Percentiles rank a stretch among this genome's conserved stretches.
Conservation (phyloP, 2,888 invertebrate species). For the Pseudococcus longispinus region DNA sequence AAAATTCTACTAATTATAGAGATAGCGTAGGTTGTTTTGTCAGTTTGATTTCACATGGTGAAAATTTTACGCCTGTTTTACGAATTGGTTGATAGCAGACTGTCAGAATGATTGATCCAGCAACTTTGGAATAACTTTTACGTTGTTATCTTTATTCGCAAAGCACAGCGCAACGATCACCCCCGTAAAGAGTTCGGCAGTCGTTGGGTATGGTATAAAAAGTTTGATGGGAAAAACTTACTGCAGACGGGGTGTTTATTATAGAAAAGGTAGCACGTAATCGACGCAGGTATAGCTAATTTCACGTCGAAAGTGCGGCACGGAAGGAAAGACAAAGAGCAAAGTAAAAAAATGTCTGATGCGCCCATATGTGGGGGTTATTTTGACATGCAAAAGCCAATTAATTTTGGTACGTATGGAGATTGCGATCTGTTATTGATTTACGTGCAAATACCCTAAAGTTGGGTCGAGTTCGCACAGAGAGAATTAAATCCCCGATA, state of each 20-base stretch:
- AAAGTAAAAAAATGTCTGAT: neutral
- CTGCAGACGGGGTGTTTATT: neutral
- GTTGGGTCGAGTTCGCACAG: neutral
- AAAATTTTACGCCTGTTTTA: slow-evolving; percentile 17
- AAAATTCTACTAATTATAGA: neutral
- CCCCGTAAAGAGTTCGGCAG: neutral
- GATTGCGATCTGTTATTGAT: slow-evolving; percentile 18
- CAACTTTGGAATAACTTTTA: neutral
- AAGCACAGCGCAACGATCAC: neutral
- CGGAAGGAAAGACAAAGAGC: neutral
- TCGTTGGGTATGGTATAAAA: neutral
- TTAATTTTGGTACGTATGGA: neutral
- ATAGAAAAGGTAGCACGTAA: neutral
- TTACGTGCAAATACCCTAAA: neutral
- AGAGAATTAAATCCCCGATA: neutral
- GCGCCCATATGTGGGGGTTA: neutral
- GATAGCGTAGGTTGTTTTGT: neutral
- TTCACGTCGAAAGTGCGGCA: neutral
- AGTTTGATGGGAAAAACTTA: neutral
- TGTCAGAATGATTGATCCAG: slow-evolving; percentile 15
- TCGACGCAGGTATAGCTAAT: neutral
- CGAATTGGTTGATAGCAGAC: neutral
- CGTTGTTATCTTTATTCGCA: neutral
- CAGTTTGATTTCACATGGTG: neutral
- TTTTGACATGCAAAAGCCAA: slow-evolving; percentile 28